Percentiles rank a stretch among this genome's conserved stretches.
Conservation (phyloP, 2,888 invertebrate species). For the Nomada fabriciana region DNA sequence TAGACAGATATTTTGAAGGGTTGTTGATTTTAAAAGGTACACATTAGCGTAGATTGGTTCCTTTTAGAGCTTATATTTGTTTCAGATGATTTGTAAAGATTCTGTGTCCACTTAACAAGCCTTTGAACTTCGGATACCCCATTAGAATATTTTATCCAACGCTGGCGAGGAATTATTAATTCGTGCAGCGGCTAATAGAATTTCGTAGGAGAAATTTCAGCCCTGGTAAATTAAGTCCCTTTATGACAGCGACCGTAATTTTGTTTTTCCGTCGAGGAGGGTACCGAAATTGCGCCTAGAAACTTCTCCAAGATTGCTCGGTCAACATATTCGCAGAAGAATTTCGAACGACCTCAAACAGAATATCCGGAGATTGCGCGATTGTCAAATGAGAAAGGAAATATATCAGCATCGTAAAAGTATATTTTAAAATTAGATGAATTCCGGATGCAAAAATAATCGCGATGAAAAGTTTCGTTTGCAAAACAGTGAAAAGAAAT, state of each 20-base stretch:
- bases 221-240: constrained; percentile 26
- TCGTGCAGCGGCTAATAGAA: constrained; percentile 29
- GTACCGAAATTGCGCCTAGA: background rate
- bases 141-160: constrained; percentile 24
- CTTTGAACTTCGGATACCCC: background rate
- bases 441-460: no score
- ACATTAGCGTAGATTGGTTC: background rate
- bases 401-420: background rate
- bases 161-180: constrained; percentile 6
- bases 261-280: constrained; percentile 1
- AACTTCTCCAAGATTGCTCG: constrained; percentile 4
- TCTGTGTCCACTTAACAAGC: background rate
- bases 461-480: no score
- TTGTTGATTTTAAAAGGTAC: no score
- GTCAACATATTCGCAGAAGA: background rate
- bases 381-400: background rate
- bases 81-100: background rate
- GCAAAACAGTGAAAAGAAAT: no score
- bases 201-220: constrained; percentile 22
- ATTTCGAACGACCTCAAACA: background rate
- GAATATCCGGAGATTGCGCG: no score
- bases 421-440: background rate
- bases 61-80: background rate
- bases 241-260: constrained; percentile 7
- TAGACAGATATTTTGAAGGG: no score